Percentiles rank a stretch among this genome's conserved stretches.
Conservation (phyloP, 2,888 invertebrate genomes). For the Ditylenchus weischeri region DNA sequence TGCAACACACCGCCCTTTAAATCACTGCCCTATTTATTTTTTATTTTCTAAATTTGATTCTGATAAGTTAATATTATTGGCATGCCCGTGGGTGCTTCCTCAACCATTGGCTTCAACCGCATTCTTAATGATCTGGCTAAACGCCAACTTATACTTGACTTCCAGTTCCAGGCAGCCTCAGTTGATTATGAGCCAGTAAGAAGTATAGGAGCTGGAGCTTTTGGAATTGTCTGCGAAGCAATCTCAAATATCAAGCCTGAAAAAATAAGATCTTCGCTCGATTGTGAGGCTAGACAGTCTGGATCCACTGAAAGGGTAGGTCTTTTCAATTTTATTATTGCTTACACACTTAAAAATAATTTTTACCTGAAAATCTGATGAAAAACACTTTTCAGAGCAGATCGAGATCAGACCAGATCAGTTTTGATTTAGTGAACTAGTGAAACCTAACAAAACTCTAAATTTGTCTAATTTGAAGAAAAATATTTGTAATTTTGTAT, state of each 20-base stretch:
- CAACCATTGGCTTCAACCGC: constrained; percentile 47
- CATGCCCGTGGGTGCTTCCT: not conserved
- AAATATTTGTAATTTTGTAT: too few species aligned
- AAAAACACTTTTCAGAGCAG: too few species aligned
- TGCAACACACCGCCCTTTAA: too few species aligned
- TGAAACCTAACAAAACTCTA: too few species aligned
- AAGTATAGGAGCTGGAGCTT: constrained; percentile 55
- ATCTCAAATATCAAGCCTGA: constrained; percentile 38
- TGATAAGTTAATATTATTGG: too few species aligned
- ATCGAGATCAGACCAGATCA: too few species aligned
- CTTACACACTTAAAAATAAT: too few species aligned
- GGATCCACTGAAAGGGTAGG: constrained; percentile 2
- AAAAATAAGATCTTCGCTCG: constrained; percentile 26
- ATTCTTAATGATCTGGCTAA: constrained; percentile 51
- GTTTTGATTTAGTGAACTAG: too few species aligned
- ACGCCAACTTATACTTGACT: constrained; percentile 51
- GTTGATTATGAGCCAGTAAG: constrained; percentile 44
- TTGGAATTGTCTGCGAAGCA: constrained; percentile 54
- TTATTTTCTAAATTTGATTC: too few species aligned
- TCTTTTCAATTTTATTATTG: not conserved
- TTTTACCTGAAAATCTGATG: too few species aligned
- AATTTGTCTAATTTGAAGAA: too few species aligned
- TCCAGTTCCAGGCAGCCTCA: constrained; percentile 46
- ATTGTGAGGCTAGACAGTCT: constrained; percentile 8
- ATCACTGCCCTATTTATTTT: too few species aligned